A percentile compares a stretch with the other conserved stretches of the same genome.
These are phyloP conservation scores for Psittacula echo DNA, from an alignment of 2,797 vertebrate species.

Conservation along the genomic window DNA sequence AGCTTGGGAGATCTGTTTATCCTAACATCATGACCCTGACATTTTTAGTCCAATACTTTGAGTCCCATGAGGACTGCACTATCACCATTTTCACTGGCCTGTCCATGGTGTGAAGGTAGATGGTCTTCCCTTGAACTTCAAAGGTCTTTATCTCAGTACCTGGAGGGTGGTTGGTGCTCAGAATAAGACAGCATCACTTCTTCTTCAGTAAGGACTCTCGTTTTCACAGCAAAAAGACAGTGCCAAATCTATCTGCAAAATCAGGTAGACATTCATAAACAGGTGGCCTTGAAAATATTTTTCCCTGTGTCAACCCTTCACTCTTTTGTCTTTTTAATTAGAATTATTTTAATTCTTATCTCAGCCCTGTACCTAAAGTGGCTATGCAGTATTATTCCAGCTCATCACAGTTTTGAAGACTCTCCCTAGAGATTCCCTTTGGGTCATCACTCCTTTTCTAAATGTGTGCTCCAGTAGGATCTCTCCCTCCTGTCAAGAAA, in stretches of 20 bases:
- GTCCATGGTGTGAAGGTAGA: not conserved
- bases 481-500: not conserved
- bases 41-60: not conserved
- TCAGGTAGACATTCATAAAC: not conserved
- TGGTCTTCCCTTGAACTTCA: not conserved
- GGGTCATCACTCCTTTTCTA: not conserved
- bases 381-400: not conserved
- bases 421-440: not conserved
- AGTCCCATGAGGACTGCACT: not conserved
- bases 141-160: not conserved
- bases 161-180: not conserved
- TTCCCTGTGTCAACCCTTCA: accelerated
- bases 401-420: not conserved
- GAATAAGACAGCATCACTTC: not conserved
- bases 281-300: not conserved
- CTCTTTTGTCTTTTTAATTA: not conserved
- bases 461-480: not conserved
- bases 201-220: not conserved
- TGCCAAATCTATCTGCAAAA: not conserved
- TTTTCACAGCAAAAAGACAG: not conserved
- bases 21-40: not conserved
- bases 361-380: not conserved
- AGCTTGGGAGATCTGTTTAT: not conserved
- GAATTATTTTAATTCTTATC: not conserved
- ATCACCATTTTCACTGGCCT: not conserved